A percentile compares a stretch with the other conserved stretches of the same genome.
Conservation (phyloP, 2,888 invertebrate genomes). For the Neocrepidodera transversa region DNA sequence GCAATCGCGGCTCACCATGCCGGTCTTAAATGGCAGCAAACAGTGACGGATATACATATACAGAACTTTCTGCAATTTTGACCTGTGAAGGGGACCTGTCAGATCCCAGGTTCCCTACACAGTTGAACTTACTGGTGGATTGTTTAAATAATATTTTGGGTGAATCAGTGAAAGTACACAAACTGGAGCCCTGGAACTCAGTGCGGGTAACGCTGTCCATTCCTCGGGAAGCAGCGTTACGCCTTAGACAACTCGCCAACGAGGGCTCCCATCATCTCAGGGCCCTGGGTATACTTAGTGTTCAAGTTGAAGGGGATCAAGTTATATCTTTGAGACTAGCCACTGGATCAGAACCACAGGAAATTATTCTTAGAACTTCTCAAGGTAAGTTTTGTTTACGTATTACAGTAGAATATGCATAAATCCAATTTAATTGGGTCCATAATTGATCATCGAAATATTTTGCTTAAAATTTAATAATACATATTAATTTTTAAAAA, state of each 20-base stretch:
- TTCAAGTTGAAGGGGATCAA: conserved; percentile 91
- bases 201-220: conserved; percentile 97
- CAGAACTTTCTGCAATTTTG: conserved; percentile 74
- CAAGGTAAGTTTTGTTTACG: conserved; percentile 50
- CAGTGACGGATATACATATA: conserved; percentile 83
- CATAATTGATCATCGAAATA: too few species aligned
- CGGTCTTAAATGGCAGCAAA: conserved; percentile 77
- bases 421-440: too few species aligned
- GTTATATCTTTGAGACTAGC: conserved; percentile 74
- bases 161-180: conserved; percentile 68
- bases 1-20: conserved; percentile 43
- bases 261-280: conserved; percentile 88
- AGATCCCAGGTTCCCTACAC: conserved; percentile 85
- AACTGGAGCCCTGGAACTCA: conserved; percentile 98
- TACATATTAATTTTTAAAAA: too few species aligned
- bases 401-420: too few species aligned
- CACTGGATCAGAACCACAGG: conserved; percentile 71
- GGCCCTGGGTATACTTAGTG: conserved; percentile 92
- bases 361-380: conserved; percentile 71
- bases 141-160: conserved; percentile 78
- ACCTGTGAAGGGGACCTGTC: conserved; percentile 91
- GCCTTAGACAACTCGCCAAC: conserved; percentile 89
- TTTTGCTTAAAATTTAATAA: background rate
- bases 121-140: conserved; percentile 78
- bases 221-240: conserved; percentile 93